These are phyloP conservation scores for Seira ritae DNA, from an alignment of 2,888 invertebrate genomes.

Conservation along the genomic window DNA sequence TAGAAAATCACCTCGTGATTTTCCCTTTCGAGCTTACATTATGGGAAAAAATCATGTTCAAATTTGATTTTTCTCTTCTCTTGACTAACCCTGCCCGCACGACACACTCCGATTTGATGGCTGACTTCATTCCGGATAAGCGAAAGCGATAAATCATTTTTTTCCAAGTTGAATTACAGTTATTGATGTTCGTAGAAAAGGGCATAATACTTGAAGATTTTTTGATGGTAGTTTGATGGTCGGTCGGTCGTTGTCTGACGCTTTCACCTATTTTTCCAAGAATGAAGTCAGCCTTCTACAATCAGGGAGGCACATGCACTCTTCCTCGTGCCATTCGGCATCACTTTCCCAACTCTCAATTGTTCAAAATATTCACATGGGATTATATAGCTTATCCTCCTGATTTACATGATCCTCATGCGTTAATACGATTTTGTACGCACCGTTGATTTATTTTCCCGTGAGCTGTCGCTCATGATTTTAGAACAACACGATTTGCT, in stretches of 20 bases:
- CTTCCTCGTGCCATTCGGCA: no score
- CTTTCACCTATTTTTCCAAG: not conserved
- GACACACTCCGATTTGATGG: not conserved
- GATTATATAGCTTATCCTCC: no score
- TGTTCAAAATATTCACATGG: no score
- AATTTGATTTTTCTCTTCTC: no score
- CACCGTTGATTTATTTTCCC: no score
- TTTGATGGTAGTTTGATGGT: conserved; percentile 20
- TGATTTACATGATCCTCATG: no score
- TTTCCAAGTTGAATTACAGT: not conserved
- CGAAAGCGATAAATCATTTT: conserved; percentile 22
- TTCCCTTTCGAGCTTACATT: not conserved
- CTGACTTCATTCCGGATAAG: conserved; percentile 42
- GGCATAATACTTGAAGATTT: not conserved
- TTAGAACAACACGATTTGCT: no score
- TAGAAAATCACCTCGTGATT: not conserved
- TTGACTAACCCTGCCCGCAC: not conserved
- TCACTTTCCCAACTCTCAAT: no score
- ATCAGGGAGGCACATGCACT: not conserved
- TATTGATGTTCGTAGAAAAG: conserved; percentile 26
- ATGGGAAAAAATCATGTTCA: not conserved
- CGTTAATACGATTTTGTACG: no score
- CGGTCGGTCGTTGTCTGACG: conserved; percentile 45
- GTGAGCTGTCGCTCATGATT: no score
- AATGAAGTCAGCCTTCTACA: conserved; percentile 42